These are phyloP conservation scores for Limnodromus scolopaceus DNA, from an alignment of 2,797 vertebrate species.

Conservation along the genomic window DNA sequence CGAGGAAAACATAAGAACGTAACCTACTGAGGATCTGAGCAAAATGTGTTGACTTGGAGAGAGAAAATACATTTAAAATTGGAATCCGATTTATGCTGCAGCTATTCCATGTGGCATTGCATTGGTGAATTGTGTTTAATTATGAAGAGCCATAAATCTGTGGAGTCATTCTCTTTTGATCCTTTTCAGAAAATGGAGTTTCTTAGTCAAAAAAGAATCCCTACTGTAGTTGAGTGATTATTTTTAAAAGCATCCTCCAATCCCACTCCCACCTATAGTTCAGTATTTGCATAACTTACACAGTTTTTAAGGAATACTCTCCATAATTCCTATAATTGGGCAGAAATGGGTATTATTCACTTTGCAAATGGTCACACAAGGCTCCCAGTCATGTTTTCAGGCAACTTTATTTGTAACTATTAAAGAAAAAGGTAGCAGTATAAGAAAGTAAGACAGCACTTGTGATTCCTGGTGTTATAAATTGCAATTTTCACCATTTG, in stretches of 20 bases:
- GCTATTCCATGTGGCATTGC: neutral
- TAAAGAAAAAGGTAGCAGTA: neutral
- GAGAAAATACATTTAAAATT: neutral
- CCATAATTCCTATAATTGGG: neutral
- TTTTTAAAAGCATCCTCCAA: neutral
- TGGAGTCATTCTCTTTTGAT: neutral
- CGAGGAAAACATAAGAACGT: neutral
- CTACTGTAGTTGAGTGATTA: neutral
- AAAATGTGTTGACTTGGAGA: neutral
- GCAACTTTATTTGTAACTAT: neutral
- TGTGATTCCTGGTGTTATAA: neutral
- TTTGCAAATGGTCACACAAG: neutral
- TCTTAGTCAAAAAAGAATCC: neutral
- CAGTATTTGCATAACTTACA: neutral
- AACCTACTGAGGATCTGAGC: neutral
- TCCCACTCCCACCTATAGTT: neutral
- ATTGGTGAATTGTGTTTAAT: neutral
- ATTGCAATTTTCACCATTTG: neutral
- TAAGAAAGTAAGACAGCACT: neutral
- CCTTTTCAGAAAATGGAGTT: neutral
- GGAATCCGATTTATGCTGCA: neutral
- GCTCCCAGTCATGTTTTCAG: neutral
- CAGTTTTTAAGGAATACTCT: neutral
- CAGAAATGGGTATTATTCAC: neutral
- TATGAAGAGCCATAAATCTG: neutral